A percentile compares a stretch with the other conserved stretches of the same genome.
Evolutionary conservation across 1,140 invertebrate species (phyloP).

Genomic region (Galendromus occidentalis): DNA sequence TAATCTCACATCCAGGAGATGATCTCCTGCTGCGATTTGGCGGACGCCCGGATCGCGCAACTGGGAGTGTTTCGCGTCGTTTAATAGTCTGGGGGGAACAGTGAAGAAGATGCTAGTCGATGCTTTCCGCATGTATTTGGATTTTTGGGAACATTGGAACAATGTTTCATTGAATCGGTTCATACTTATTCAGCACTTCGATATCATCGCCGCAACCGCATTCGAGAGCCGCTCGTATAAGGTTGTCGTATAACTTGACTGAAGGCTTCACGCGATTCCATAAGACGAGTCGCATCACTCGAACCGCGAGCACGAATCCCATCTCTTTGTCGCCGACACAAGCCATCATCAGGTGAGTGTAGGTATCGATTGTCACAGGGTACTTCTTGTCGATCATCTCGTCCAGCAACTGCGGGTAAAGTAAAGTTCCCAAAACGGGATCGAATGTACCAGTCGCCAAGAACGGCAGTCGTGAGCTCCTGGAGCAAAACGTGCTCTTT

Average conservation of each 20-base stretch:
- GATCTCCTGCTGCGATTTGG: not conserved
- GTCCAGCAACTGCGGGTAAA: not conserved
- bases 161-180: no score
- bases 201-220: not conserved
- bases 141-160: no score
- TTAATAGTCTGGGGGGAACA: not conserved
- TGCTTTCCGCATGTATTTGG: no score
- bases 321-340: not conserved
- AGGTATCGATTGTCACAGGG: not conserved
- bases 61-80: not conserved
- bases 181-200: not conserved
- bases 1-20: not conserved
- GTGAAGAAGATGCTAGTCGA: no score
- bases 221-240: not conserved
- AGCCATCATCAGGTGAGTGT: not conserved
- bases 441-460: no score
- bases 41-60: not conserved
- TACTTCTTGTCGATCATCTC: not conserved
- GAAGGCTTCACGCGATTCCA: not conserved
- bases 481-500: no score
- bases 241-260: not conserved
- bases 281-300: not conserved
- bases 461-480: no score
- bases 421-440: no score
- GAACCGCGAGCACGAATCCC: not conserved